Conservation (phyloP, 2,113 vertebrate genomes). For the Recurvirostra avosetta region DNA sequence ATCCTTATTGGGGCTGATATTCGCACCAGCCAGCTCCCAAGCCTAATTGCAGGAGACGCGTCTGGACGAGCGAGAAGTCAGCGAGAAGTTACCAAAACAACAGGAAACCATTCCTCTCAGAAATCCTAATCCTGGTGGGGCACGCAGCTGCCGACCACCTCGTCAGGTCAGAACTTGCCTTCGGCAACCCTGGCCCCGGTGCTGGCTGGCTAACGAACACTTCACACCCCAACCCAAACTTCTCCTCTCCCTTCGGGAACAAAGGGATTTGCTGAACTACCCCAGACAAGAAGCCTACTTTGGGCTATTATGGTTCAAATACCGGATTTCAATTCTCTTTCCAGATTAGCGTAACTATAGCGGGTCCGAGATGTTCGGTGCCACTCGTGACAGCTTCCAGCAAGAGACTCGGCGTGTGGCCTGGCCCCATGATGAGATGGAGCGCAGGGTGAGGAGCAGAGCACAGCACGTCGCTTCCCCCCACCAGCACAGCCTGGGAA, state of each 20-base stretch:
- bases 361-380: background rate
- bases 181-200: background rate
- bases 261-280: background rate
- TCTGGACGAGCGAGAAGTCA: background rate
- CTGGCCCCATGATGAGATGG: fast-evolving
- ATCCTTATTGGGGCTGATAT: background rate
- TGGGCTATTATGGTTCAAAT: background rate
- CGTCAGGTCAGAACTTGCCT: fast-evolving
- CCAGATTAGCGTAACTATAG: background rate
- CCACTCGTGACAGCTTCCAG: background rate
- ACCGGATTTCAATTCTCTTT: background rate
- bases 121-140: background rate
- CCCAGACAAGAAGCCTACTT: background rate
- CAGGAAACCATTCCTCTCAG: background rate
- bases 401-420: fast-evolving
- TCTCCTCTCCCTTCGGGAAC: too few species aligned
- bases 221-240: too few species aligned
- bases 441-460: background rate
- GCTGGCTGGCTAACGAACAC: background rate
- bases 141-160: background rate
- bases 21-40: background rate
- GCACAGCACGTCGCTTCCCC: background rate
- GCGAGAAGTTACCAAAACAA: background rate
- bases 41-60: background rate
- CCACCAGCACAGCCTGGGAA: background rate